phyloP scores from a whole-genome alignment of 2,797 vertebrate species.

The Acrossocheilus fasciatus region DNA sequence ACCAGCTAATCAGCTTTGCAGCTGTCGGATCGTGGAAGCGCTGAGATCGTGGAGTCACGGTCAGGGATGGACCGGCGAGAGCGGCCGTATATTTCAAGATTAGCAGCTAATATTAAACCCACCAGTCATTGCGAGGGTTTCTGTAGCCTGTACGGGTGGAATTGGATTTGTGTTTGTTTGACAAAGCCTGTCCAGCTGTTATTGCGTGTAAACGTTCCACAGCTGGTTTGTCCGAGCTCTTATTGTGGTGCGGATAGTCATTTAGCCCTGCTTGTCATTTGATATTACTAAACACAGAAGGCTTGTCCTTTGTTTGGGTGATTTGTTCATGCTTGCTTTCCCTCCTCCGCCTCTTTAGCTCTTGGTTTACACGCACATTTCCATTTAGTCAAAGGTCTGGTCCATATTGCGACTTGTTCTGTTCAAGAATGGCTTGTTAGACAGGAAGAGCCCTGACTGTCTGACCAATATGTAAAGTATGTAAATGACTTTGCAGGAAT shows the following conservation, averaged over 20 bases:
- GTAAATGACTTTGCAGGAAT: neutral
- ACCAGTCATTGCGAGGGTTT: conserved; percentile 65
- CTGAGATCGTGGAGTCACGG: conserved; percentile 45
- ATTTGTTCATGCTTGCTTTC: conserved; percentile 15
- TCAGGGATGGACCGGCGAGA: conserved; percentile 26
- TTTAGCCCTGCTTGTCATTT: conserved; percentile 7
- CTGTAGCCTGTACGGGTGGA: conserved; percentile 57
- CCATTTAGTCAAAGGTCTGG: neutral
- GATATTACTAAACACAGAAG: neutral
- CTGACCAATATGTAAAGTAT: conserved; percentile 11
- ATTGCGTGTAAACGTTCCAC: neutral
- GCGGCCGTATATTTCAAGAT: conserved; percentile 62
- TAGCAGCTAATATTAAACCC: conserved; percentile 67
- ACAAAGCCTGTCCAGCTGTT: conserved; percentile 11
- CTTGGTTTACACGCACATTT: neutral
- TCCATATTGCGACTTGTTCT: neutral
- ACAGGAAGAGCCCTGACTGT: neutral
- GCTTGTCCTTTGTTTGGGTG: conserved; percentile 12
- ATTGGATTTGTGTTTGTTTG: conserved; percentile 30
- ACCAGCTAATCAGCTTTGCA: conserved; percentile 79
- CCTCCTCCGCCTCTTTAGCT: neutral
- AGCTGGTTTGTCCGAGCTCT: neutral
- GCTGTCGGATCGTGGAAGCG: conserved; percentile 60
- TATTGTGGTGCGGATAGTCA: neutral
- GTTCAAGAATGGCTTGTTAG: neutral